Conservation (phyloP, 2,888 invertebrate genomes). For the Oscheius sp. region DNA sequence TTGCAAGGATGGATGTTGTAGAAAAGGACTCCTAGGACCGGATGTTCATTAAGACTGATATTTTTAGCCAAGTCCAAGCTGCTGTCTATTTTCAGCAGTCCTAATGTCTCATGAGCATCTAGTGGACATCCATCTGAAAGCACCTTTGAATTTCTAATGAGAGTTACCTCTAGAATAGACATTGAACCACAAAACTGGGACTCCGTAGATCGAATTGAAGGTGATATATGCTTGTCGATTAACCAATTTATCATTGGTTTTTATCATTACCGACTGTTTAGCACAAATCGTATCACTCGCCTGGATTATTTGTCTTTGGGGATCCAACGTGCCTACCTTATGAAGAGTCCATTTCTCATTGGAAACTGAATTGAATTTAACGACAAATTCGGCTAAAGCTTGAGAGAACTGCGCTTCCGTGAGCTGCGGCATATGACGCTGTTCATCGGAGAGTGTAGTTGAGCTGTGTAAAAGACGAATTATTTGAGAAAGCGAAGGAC, state of each 20-base stretch:
- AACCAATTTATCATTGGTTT: constrained; percentile 30
- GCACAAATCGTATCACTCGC: constrained; percentile 31
- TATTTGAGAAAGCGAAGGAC: not conserved
- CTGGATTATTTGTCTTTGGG: constrained; percentile 27
- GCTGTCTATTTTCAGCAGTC: constrained; percentile 11
- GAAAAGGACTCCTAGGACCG: constrained; percentile 59
- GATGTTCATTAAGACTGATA: constrained; percentile 32
- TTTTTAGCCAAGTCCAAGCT: constrained; percentile 15
- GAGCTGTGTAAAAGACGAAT: constrained; percentile 17
- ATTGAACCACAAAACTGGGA: constrained; percentile 64
- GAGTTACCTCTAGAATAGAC: constrained; percentile 49
- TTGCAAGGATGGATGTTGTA: constrained; percentile 66
- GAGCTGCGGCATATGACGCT: constrained; percentile 30
- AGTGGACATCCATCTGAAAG: constrained; percentile 28
- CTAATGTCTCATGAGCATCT: constrained; percentile 23
- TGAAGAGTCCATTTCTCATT: constrained; percentile 33
- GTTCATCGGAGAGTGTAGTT: constrained; percentile 17
- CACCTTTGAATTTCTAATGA: not conserved
- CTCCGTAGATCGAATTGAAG: constrained; percentile 52
- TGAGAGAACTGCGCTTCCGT: constrained; percentile 24
- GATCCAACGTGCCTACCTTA: constrained; percentile 9
- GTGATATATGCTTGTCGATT: constrained; percentile 47
- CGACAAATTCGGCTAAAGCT: constrained; percentile 26
- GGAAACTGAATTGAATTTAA: not conserved
- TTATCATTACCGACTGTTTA: constrained; percentile 39